A percentile compares a stretch with the other conserved stretches of the same genome.
These are phyloP conservation scores for Cryptocheilus praepositus DNA, from an alignment of 2,888 invertebrate genomes.

Conservation along the genomic window DNA sequence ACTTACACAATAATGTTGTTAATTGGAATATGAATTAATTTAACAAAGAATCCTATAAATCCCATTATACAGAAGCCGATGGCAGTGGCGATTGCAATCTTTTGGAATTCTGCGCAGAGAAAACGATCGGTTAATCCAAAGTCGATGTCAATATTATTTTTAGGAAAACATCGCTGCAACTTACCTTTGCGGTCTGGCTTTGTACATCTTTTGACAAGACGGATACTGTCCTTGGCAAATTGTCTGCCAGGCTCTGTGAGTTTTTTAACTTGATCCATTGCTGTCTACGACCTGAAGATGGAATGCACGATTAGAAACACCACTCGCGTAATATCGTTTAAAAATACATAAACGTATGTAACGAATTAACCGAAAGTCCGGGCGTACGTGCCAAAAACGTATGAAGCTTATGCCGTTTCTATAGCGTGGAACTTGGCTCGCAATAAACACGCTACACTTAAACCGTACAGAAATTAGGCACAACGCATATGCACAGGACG, in stretches of 20 bases:
- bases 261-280: constrained; percentile 98
- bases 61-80: constrained; percentile 99
- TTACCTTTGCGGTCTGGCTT: constrained; percentile 98
- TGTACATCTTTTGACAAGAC: constrained; percentile 98
- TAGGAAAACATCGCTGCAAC: neutral
- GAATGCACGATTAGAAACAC: neutral
- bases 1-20: constrained; percentile 96
- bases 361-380: neutral
- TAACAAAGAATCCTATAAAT: constrained; percentile 99
- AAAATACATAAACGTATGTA: neutral
- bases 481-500: too few relatives aligned
- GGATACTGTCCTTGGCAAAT: constrained; percentile 98
- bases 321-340: neutral
- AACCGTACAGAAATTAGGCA: too few relatives aligned
- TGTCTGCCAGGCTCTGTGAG: constrained; percentile 96
- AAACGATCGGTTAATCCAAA: neutral
- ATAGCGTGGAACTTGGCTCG: too few relatives aligned
- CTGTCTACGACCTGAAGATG: neutral
- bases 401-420: constrained; percentile 7
- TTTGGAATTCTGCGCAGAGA: constrained; percentile 92
- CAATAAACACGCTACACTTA: too few relatives aligned
- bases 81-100: constrained; percentile 99
- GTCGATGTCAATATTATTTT: neutral
- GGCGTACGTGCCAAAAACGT: neutral
- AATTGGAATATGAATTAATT: constrained; percentile 99